These are phyloP conservation scores for Lasioglossum malachurum DNA, from an alignment of 2,888 invertebrate genomes.

Conservation along the genomic window DNA sequence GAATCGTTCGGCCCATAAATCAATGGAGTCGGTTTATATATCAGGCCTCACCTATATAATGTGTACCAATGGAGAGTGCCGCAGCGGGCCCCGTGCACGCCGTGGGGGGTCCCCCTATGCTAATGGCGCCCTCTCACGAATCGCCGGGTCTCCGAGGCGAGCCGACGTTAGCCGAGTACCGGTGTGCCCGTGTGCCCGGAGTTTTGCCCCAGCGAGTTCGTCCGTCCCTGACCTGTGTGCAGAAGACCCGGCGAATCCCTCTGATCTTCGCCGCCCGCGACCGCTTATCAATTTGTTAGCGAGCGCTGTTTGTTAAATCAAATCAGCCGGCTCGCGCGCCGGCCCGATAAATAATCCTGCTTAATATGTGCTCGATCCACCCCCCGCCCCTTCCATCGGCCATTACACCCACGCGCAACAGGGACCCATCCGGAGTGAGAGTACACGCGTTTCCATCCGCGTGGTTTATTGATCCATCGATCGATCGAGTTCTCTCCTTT, in stretches of 20 bases:
- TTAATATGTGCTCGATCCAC: conserved; percentile 80
- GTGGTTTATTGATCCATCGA: conserved; percentile 78
- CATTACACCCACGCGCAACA: conserved; percentile 59
- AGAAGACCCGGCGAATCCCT: conserved; percentile 50
- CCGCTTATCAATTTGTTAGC: conserved; percentile 85
- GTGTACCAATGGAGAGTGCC: conserved; percentile 76
- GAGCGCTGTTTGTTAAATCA: conserved; percentile 83
- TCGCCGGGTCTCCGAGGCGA: conserved; percentile 25
- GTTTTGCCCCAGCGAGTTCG: conserved; percentile 51
- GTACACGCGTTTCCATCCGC: conserved; percentile 75
- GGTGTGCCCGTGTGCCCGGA: background rate
- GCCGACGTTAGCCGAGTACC: background rate
- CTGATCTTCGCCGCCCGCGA: conserved; percentile 83
- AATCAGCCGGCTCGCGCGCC: conserved; percentile 76
- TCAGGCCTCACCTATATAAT: conserved; percentile 81
- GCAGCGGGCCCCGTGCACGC: conserved; percentile 76
- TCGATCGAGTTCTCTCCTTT: conserved; percentile 62
- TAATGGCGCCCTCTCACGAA: conserved; percentile 84
- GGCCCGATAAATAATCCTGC: conserved; percentile 82
- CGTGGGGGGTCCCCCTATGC: conserved; percentile 84
- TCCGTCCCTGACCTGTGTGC: conserved; percentile 80
- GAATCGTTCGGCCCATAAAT: conserved; percentile 84
- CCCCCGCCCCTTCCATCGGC: conserved; percentile 29
- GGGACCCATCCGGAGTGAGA: conserved; percentile 65
- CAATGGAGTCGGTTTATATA: conserved; percentile 84